Base-by-base conservation (phyloP, 1,140 invertebrate genomes). In the Melipona quadrifasciata region DNA sequence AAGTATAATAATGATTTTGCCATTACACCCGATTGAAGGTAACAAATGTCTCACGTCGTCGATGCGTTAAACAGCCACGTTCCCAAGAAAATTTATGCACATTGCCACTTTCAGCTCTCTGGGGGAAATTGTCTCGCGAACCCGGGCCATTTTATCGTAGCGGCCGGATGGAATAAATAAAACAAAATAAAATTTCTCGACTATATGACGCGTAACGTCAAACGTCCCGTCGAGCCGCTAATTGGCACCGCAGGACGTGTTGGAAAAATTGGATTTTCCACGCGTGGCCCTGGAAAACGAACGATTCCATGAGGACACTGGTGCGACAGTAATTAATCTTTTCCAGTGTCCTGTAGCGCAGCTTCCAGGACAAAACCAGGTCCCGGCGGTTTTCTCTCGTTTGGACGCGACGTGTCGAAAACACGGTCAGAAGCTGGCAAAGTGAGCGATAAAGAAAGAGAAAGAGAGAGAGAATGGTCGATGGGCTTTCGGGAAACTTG, bases 311-410 rank as follows among this genome's bases (percentile, higher is more conserved):
- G 16, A 19, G 19, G 51, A 14, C 19, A 31, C 14, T 10, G 51
- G 10, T 57, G n/a, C n/a, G 65, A 78, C 61, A 78, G 81, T 77
- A 82, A 83, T 83, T 83, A 78, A 83, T 83, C 65, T 83, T 78
- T 31, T n/a, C 53, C 4, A 16, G 39, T 47, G 39, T 47, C 16
- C 68, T 51, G 65, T 58, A 34, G 34, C 10, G 19, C 4, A 21
- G n/a, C 53, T 58, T 51, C 6, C 34, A 51, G 64, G 53, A 34
- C 34, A 67, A 82, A 75, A 82, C 80, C 21, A 27, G 10, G 0
- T 12, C 53, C 34, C 31, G 39, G 39, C 6, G 39, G 39, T 39
- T 39, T 39, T 6, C 39, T 47, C 39, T 47, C 39, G 74, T 77
- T 83, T 78, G 51, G 74, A 78, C 53, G n/a, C 61, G 16, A 24